These are phyloP conservation scores for Notolabrus celidotus DNA, from an alignment of 2,797 vertebrate species.

Conservation along the genomic window DNA sequence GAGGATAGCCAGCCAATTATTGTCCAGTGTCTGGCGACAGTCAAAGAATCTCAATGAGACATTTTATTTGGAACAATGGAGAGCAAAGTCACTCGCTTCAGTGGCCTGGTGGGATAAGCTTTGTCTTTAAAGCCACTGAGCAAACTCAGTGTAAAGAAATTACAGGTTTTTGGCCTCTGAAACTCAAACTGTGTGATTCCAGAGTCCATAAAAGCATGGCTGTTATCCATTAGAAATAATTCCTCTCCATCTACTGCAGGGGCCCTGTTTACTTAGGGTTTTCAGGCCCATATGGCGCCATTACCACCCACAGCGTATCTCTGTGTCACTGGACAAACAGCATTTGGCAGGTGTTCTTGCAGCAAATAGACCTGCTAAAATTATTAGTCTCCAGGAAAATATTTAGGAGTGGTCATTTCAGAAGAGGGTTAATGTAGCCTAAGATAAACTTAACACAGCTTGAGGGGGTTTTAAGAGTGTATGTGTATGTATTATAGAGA, in stretches of 20 bases:
- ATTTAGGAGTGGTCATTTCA: constrained; percentile 33
- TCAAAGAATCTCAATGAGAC: constrained; percentile 74
- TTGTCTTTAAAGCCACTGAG: constrained; percentile 34
- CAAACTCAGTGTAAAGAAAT: not conserved
- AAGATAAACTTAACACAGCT: constrained; percentile 14
- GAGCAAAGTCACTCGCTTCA: constrained; percentile 66
- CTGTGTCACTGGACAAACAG: constrained; percentile 33
- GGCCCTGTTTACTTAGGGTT: not conserved
- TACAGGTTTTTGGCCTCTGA: not conserved
- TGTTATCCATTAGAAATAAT: not conserved
- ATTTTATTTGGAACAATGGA: constrained; percentile 79
- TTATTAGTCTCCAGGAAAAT: constrained; percentile 59
- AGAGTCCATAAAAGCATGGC: constrained; percentile 12
- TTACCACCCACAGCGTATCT: constrained; percentile 9
- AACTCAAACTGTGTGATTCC: not conserved
- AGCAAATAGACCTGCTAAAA: constrained; percentile 55
- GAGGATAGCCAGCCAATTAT: constrained; percentile 63
- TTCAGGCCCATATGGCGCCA: not conserved
- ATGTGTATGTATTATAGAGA: not conserved
- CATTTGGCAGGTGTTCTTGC: constrained; percentile 46
- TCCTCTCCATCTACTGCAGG: not conserved
- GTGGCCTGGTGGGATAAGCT: constrained; percentile 40
- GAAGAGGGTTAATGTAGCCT: constrained; percentile 13
- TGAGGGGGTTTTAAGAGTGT: not conserved
- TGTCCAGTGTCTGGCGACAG: constrained; percentile 50